Evolutionary conservation across 2,797 vertebrate species (phyloP), one percentile per base, ranked within the genome.

Genomic region (Chloroceryle amazona): DNA sequence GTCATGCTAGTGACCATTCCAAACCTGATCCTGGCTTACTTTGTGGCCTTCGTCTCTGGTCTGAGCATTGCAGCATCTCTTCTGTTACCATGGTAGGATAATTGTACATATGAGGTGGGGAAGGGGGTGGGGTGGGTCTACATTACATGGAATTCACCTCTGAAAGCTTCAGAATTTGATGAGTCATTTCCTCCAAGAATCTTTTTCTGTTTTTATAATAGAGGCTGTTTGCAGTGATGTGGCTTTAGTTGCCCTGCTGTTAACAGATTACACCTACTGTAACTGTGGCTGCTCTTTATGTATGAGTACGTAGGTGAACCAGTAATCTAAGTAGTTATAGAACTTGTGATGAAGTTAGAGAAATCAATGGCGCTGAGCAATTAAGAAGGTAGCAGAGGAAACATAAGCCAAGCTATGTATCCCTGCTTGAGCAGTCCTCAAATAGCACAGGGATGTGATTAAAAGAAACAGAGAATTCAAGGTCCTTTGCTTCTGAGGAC

Each of bases 21-120:
- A 57, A 99, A 99, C 29, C 97, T 98, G 63, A 98, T 98, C 26
- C 98, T 99, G 97, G 99, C 99, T 4, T 99, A 99, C 29, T 87
- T 98, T 0, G 99, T 99, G 94, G 99, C 99, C 8, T 98, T 99
- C 37, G 96, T 99, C 37, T 99, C 99, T 39, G 99, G 99, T 41
- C 96, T 99, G 94, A 99, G 99, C 60, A 99, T 99, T 74, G 99
- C 99, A 22, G 99, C 99, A 6, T 99, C 99, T 31, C 98, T 99
- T 81, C 98, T 99, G 86, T 98, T 99, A 91, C 99, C 99, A 75
- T 99, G 99, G 99, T 99, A 98, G 98, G 98, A 96, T 7, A 76
- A 47, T 68, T 78, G 92, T 46, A 17, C 22, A 21, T 89, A 37
- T 80, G 28, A 68, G 11, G 6, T 68, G 63, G 63, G 73, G 37